These are phyloP conservation scores for Ectobius pallidus DNA, from an alignment of 2,888 invertebrate species.

Conservation along the genomic window DNA sequence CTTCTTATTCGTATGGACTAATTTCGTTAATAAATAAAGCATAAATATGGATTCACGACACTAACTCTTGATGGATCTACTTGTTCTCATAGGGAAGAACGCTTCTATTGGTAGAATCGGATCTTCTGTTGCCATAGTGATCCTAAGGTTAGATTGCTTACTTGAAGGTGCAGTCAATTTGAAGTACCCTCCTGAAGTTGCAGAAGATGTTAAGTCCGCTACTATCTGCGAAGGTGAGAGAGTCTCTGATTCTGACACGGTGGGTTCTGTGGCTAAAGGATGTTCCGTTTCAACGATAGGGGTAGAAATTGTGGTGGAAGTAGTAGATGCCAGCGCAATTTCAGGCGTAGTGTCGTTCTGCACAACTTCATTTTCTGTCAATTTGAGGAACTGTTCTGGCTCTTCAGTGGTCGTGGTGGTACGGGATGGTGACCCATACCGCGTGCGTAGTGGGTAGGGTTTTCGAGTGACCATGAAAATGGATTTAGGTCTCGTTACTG, in stretches of 20 bases:
- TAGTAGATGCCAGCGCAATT: constrained; percentile 6
- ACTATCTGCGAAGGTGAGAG: constrained; percentile 55
- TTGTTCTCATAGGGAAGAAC: constrained; percentile 75
- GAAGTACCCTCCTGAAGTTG: constrained; percentile 52
- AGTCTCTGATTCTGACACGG: constrained; percentile 26
- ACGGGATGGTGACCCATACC: neutral
- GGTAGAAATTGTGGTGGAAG: constrained; percentile 30
- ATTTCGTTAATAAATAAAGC: too few relatives aligned
- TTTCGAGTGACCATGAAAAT: constrained; percentile 48
- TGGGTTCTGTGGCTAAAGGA: neutral
- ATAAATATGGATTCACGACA: neutral
- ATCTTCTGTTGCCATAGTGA: constrained; percentile 78
- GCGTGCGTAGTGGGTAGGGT: constrained; percentile 42
- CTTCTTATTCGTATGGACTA: too few relatives aligned
- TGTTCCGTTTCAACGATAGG: constrained; percentile 23
- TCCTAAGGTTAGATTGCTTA: constrained; percentile 61
- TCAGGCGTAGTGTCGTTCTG: too few relatives aligned
- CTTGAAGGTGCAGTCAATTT: constrained; percentile 24
- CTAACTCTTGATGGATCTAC: constrained; percentile 50
- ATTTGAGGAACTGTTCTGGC: neutral
- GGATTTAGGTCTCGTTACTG: constrained; percentile 45
- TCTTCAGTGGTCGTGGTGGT: neutral
- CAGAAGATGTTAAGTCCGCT: constrained; percentile 74
- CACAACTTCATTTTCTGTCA: neutral
- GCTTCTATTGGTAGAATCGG: constrained; percentile 82